Evolutionary conservation across 2,888 invertebrate species (phyloP).

Genomic region (Meloe dianella): DNA sequence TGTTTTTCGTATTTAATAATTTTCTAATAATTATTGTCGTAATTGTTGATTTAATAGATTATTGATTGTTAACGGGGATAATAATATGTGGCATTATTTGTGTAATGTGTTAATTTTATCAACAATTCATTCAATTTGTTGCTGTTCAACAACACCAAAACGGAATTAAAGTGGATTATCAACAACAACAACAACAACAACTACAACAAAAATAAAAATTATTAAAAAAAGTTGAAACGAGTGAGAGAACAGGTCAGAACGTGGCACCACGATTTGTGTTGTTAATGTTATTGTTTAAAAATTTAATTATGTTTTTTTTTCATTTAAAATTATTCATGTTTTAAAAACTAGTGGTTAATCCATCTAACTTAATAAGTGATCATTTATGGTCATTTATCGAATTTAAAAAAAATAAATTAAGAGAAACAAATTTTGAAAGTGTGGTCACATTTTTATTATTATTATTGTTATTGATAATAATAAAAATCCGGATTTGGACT

Average conservation of each 20-base stretch:
- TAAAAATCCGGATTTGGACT: background rate
- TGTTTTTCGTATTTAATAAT: background rate
- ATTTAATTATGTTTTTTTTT: background rate
- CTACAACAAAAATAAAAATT: background rate
- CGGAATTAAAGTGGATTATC: slow-evolving; percentile 1
- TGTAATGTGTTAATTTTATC: background rate
- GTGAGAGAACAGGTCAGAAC: background rate
- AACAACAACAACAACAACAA: background rate
- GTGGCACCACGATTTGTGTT: slow-evolving; percentile 11
- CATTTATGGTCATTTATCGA: no score
- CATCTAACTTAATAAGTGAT: no score
- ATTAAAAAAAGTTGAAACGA: background rate
- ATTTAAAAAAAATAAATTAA: background rate
- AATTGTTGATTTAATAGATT: background rate
- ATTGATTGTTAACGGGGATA: background rate
- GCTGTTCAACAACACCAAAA: background rate
- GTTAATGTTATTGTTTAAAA: background rate
- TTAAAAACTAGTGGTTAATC: no score
- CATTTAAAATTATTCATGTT: background rate
- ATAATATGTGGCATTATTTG: background rate
- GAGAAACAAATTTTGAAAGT: slow-evolving; percentile 2
- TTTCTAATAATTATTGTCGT: background rate
- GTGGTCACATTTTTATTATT: background rate
- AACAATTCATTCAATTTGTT: background rate
- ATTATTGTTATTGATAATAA: no score